Percentiles rank a stretch among this genome's conserved stretches.
These are phyloP conservation scores for Sphyrna mokarran DNA, from an alignment of 2,113 vertebrate species.

Conservation along the genomic window DNA sequence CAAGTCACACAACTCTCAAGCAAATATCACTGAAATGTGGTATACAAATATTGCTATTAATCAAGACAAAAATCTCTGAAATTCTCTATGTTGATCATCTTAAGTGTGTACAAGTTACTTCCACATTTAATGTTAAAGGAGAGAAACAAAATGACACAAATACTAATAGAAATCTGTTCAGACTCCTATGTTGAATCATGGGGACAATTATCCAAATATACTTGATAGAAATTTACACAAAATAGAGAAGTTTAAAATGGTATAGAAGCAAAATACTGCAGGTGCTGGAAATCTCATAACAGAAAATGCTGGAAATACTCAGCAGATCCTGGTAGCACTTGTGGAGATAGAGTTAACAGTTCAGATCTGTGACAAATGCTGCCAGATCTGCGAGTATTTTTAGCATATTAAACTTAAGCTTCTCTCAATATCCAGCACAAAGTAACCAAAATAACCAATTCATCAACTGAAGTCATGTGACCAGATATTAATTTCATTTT, in stretches of 20 bases:
- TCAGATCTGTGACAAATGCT: too few relatives aligned
- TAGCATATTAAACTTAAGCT: too few relatives aligned
- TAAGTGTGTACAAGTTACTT: not conserved
- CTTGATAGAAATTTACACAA: not conserved
- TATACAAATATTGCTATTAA: not conserved
- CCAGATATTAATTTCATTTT: not conserved
- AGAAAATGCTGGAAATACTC: too few relatives aligned
- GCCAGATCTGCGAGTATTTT: too few relatives aligned
- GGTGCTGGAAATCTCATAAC: too few relatives aligned
- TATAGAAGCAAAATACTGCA: too few relatives aligned
- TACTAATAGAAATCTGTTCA: not conserved
- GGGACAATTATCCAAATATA: not conserved
- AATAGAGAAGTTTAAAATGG: not conserved
- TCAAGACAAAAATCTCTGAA: not conserved
- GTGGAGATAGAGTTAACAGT: too few relatives aligned
- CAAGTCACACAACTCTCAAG: not conserved
- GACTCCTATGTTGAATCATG: not conserved
- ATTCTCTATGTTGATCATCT: not conserved
- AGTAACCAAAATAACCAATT: not conserved
- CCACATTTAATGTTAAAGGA: not conserved
- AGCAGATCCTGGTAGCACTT: too few relatives aligned
- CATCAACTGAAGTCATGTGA: not conserved
- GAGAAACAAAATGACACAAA: not conserved
- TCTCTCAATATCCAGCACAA: not conserved
- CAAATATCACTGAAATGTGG: not conserved